phyloP scores from a whole-genome alignment of 1,140 invertebrate genomes.

The Nephila pilipes region DNA sequence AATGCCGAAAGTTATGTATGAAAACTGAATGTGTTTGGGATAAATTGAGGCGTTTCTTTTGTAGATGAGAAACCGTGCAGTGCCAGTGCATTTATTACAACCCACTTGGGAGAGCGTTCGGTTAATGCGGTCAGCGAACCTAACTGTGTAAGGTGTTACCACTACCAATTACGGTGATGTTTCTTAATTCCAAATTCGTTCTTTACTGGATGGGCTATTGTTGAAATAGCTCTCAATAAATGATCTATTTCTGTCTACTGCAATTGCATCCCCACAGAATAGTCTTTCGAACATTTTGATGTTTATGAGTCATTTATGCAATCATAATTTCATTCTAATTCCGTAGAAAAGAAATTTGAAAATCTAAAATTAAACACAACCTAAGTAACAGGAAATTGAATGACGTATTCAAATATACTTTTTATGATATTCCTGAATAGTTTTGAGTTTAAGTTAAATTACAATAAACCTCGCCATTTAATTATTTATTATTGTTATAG shows the following conservation, averaged over 20 bases:
- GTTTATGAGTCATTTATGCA: too few species aligned
- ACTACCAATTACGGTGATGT: not conserved
- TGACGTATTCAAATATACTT: too few species aligned
- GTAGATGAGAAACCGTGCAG: slow-evolving; percentile 39
- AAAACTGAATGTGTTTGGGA: not conserved
- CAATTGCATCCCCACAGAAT: not conserved
- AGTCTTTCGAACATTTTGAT: too few species aligned
- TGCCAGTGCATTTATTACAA: slow-evolving; percentile 55
- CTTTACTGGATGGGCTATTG: not conserved
- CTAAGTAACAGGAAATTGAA: too few species aligned
- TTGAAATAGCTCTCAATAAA: not conserved
- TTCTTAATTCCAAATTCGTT: not conserved
- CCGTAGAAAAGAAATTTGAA: too few species aligned
- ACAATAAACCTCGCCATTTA: too few species aligned
- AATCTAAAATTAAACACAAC: too few species aligned
- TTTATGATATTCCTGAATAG: too few species aligned
- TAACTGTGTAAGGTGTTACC: slow-evolving; percentile 27
- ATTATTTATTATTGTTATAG: too few species aligned
- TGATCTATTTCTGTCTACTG: not conserved
- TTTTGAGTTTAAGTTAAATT: too few species aligned
- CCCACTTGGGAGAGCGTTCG: slow-evolving; percentile 32
- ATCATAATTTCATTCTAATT: too few species aligned
- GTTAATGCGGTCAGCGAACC: slow-evolving; percentile 54
- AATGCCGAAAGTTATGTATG: not conserved
- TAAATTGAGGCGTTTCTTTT: slow-evolving; percentile 50